phyloP scores from a whole-genome alignment of 2,113 vertebrate species.

The Aepyceros melampus region DNA sequence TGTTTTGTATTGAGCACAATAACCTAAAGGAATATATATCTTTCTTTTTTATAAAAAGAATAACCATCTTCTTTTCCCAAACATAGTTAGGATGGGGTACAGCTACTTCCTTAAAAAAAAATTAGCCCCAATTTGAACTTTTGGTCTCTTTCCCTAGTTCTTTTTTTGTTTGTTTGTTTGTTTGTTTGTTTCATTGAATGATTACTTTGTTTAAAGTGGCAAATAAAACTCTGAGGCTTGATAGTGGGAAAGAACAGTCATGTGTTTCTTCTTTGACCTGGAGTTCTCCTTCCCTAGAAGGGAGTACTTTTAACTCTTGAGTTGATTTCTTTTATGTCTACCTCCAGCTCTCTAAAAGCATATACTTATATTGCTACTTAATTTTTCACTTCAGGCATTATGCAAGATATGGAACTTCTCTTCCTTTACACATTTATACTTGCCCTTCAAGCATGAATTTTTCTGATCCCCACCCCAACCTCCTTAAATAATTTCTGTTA shows the following conservation, averaged over 20 bases:
- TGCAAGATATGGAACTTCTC: background rate
- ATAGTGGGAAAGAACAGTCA: background rate
- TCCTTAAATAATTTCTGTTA: slow-evolving; percentile 9
- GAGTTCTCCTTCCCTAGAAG: background rate
- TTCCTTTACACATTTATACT: background rate
- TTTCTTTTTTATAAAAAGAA: background rate
- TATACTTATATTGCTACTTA: background rate
- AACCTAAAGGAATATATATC: background rate
- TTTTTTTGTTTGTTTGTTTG: background rate
- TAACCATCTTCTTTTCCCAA: background rate
- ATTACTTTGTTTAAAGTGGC: background rate
- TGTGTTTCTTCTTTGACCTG: background rate
- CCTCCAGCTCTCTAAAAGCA: background rate
- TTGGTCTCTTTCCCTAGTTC: background rate
- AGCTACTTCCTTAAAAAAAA: background rate
- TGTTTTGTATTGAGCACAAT: background rate
- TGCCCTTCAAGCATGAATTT: background rate
- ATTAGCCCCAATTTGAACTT: background rate
- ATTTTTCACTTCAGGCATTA: background rate
- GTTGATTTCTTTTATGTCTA: background rate
- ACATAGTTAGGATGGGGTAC: background rate
- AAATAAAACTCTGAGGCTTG: background rate
- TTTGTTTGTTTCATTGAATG: background rate
- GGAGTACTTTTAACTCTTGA: background rate
- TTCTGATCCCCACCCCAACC: background rate